Percentiles rank a stretch among this genome's conserved stretches.
Evolutionary conservation across 2,888 invertebrate genomes (phyloP).

Genomic region (Anagyrus pseudococci): DNA sequence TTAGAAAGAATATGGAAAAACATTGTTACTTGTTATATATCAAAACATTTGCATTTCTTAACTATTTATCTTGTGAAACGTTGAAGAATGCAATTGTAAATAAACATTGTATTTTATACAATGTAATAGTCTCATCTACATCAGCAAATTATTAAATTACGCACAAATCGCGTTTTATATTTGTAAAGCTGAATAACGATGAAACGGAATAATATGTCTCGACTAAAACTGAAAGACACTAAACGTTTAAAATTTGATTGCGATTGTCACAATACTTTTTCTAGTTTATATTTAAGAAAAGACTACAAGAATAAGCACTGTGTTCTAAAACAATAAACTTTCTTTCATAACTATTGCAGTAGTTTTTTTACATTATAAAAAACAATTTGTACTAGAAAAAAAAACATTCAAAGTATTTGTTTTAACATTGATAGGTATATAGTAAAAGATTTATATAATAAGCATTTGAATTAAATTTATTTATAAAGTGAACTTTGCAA

Average conservation of each 20-base stretch:
- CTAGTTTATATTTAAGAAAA: slow-evolving; percentile 19
- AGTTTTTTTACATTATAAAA: background rate
- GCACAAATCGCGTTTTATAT: slow-evolving; percentile 15
- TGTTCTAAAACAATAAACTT: slow-evolving; percentile 37
- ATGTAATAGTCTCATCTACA: background rate
- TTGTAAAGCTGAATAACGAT: slow-evolving; percentile 18
- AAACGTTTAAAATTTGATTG: slow-evolving; percentile 7
- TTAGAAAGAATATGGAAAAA: background rate
- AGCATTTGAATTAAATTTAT: slow-evolving; percentile 25
- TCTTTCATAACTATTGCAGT: slow-evolving; percentile 26
- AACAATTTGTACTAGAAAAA: background rate
- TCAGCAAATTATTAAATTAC: slow-evolving; percentile 10
- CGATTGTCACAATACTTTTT: slow-evolving; percentile 27
- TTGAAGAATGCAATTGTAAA: background rate
- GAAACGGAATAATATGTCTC: slow-evolving; percentile 36
- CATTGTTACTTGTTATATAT: slow-evolving; percentile 11
- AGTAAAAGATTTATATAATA: slow-evolving; percentile 22
- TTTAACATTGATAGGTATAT: slow-evolving; percentile 21
- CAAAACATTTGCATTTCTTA: slow-evolving; percentile 21
- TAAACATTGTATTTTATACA: slow-evolving; percentile 1
- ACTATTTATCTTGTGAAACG: slow-evolving; percentile 14
- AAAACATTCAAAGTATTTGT: too few species aligned
- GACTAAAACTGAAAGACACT: slow-evolving; percentile 17
- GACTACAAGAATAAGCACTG: slow-evolving; percentile 31
- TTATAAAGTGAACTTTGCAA: slow-evolving; percentile 25